Conservation (phyloP, 2,113 vertebrate genomes). For the Thomomys bottae region DNA sequence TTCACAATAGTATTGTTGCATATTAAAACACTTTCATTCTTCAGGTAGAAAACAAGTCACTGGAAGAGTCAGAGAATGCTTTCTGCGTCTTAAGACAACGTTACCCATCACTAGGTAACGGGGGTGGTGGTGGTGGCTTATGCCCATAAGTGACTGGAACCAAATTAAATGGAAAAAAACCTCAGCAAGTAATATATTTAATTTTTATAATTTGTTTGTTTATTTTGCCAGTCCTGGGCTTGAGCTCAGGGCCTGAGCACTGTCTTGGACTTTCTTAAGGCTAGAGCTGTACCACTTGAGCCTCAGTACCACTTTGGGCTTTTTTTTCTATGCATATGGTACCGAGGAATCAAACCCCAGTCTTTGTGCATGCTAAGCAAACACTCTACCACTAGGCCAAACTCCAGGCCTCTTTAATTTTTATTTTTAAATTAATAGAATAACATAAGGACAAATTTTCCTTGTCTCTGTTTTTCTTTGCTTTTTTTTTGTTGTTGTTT, state of each 20-base stretch:
- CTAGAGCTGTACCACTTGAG: too few species aligned
- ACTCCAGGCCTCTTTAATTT: constrained; percentile 26
- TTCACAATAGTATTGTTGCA: not conserved
- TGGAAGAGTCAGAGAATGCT: not conserved
- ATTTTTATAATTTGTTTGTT: too few species aligned
- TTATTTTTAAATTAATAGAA: constrained; percentile 17
- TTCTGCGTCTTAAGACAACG: not conserved
- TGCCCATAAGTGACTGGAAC: not conserved
- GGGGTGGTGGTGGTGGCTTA: too few species aligned
- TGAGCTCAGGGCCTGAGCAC: too few species aligned
- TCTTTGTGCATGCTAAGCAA: too few species aligned
- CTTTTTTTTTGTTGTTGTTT: constrained; percentile 32
- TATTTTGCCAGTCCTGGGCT: too few species aligned
- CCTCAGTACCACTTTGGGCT: too few species aligned
- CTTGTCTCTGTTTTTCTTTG: constrained; percentile 32
- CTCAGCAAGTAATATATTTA: not conserved
- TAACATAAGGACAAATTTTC: not conserved
- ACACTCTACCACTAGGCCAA: too few species aligned
- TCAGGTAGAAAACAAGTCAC: not conserved
- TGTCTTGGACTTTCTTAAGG: too few species aligned
- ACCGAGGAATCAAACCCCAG: too few species aligned
- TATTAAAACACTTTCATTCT: constrained; percentile 17
- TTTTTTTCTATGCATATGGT: too few species aligned
- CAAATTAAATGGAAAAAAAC: not conserved
- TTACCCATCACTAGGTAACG: not conserved